These are phyloP conservation scores for Lindbergichthys nudifrons DNA, from an alignment of 2,797 vertebrate genomes.

Conservation along the genomic window DNA sequence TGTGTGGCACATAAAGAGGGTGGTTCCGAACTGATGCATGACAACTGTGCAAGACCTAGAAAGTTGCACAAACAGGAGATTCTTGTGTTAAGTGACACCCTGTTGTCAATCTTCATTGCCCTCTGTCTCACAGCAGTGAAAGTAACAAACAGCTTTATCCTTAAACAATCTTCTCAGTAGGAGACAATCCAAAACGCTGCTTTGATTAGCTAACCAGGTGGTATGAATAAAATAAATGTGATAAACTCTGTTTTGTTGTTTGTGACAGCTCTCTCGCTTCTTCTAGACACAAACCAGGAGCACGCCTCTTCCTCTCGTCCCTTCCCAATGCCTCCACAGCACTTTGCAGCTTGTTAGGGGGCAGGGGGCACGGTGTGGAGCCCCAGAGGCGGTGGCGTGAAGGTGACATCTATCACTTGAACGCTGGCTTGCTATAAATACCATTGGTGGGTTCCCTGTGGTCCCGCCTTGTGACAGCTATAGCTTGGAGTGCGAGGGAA, in stretches of 20 bases:
- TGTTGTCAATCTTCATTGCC: slow-evolving; percentile 42
- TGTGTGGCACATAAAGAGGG: background rate
- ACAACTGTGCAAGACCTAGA: slow-evolving; percentile 7
- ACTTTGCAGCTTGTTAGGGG: slow-evolving; percentile 83
- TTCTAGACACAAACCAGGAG: slow-evolving; percentile 37
- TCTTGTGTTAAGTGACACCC: slow-evolving; percentile 40
- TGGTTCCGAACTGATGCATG: slow-evolving; percentile 3
- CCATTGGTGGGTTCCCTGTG: slow-evolving; percentile 73
- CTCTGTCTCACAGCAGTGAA: slow-evolving; percentile 32
- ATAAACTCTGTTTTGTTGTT: slow-evolving; percentile 50
- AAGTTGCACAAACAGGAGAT: slow-evolving; percentile 26
- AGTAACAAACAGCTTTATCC: slow-evolving; percentile 33
- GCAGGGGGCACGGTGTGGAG: slow-evolving; percentile 70
- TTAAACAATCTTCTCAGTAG: slow-evolving; percentile 50
- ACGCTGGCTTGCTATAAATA: slow-evolving; percentile 82
- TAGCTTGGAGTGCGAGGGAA: slow-evolving; percentile 74
- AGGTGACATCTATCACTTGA: slow-evolving; percentile 89
- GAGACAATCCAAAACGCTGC: slow-evolving; percentile 38
- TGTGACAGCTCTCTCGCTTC: slow-evolving; percentile 24
- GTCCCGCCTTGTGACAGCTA: slow-evolving; percentile 80
- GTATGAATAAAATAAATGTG: slow-evolving; percentile 43
- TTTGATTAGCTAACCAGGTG: slow-evolving; percentile 66
- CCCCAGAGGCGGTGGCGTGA: slow-evolving; percentile 78
- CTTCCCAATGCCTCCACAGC: slow-evolving; percentile 64
- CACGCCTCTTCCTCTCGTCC: slow-evolving; percentile 31